Conservation (phyloP, 1,140 invertebrate species). For the Cataglyphis hispanica region DNA sequence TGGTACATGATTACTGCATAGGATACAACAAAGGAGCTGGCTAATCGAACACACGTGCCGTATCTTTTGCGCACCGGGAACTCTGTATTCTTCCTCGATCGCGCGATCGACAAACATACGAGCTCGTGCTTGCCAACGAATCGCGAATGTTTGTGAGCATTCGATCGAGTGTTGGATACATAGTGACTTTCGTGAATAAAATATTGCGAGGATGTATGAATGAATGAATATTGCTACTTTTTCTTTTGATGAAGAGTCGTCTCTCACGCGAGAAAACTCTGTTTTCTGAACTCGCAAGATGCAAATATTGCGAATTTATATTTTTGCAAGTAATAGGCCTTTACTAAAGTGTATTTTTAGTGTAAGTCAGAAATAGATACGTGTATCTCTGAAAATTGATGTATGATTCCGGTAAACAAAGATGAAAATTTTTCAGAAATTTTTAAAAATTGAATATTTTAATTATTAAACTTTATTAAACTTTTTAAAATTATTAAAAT, state of each 20-base stretch:
- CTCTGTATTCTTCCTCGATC: slow-evolving; percentile 21
- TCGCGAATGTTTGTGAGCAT: slow-evolving; percentile 44
- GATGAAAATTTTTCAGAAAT: too few species aligned
- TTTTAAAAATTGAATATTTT: neutral
- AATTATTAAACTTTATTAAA: neutral
- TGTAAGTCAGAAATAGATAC: neutral
- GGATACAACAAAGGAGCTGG: slow-evolving; percentile 67
- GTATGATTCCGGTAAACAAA: neutral
- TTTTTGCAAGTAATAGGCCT: slow-evolving; percentile 5
- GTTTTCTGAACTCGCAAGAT: neutral
- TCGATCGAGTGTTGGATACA: slow-evolving; percentile 57
- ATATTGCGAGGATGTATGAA: slow-evolving; percentile 41
- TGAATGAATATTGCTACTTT: neutral
- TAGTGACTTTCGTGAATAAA: slow-evolving; percentile 41
- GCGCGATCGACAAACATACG: slow-evolving; percentile 44
- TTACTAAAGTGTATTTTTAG: neutral
- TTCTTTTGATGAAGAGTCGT: slow-evolving; percentile 9
- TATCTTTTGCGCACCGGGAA: slow-evolving; percentile 49
- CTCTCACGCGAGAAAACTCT: neutral
- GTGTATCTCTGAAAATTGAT: neutral
- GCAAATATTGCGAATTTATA: slow-evolving; percentile 39
- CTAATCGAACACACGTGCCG: slow-evolving; percentile 73
- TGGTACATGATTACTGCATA: slow-evolving; percentile 29
- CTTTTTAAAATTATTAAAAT: too few species aligned
- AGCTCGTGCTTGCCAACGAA: slow-evolving; percentile 28